Base-by-base conservation (phyloP, 2,888 invertebrate species). In the Suillia variegata region DNA sequence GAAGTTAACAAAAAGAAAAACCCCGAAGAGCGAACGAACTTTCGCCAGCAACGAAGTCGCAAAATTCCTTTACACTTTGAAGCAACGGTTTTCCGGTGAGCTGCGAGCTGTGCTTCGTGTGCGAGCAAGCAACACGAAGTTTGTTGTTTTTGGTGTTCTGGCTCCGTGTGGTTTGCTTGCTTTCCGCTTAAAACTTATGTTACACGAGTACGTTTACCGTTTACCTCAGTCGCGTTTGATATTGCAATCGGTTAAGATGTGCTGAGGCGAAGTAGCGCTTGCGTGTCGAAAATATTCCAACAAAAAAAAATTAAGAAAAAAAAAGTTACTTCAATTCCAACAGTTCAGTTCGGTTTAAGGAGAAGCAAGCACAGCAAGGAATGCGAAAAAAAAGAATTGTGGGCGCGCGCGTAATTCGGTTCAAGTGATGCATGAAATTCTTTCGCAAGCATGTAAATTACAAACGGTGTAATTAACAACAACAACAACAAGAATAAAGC, bases 171-270 rank as follows among this genome's bases (percentile, higher is more conserved):
- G n/a, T 61, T 54, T 10, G 34, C 70, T 66, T 70, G 71, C 69
- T 70, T 67, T 50, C 62, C n/a, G 61, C 62, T 48, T 66, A 69
- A 65, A 63, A 56, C 51, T 61, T 61, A 61, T 54, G 56, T 52
- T 59, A 58, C 50, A 69, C 76, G 74, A 76, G 80, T 79, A 68
- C 77, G 74, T 78, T 78, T 76, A 78, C 79, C 77, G 74, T 78
- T 78, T 76, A 78, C 79, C 78, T 77, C 78, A 81, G 80, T 81
- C 79, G 81, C 77, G 77, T 79, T 78, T 77, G 77, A 77, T 73
- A 77, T 74, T 77, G 76, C 80, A 79, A 76, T 78, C 80, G 75
- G 77, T 79, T 70, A 78, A 77, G 78, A 78, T 77, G 74, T 74
- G 67, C 66, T 45, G 5, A 20, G 2, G 5, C 6, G 17, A 45